Evolutionary conservation across 1,140 invertebrate species (phyloP), one percentile per base, ranked within the genome.

Genomic region (Chrysomallon squamiferum): DNA sequence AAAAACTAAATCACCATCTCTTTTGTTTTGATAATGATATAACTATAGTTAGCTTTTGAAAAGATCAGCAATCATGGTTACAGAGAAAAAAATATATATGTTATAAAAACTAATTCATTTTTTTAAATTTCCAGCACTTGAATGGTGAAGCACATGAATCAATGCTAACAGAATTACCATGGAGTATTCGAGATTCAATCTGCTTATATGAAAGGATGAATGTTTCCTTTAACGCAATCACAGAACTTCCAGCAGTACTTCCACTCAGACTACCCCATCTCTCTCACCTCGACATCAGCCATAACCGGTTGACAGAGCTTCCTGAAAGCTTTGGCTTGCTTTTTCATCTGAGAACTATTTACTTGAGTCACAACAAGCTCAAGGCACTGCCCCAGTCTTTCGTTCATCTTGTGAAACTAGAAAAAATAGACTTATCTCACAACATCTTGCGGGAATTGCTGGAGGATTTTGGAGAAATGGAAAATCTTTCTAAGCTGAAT

Each of bases 241-340:
- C 80, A 18, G 78, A 78, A 32, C 60, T 86, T 7, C 85, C 84
- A 2, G 62, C 69, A 18, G 81, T 84, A 56, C 59, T 86, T 1
- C 84, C 85, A 9, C 71, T 86, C 4, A 72, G 79, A 27, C 65
- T 85, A 11, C 85, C 85, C 7, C 85, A 86, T 63, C 69, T 86
- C 0, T 73, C 70, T 33, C 71, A 76, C 61, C 61, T 86, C 9
- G 77, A 86, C 64, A 70, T 86, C 6, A 85, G 82, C 62, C 71
- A 85, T 62, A 86, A 86, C 60, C 65, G 71, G 29, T 59, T 86
- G 7, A 41, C 66, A 30, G 38, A 32, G 11, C 68, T 86, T 9
- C 85, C 85, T 13, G 75, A 84, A 25, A 84, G 77, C 59, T 80
- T 86, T 66, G 80, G 80, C 9, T 73, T 86, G 6, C 71, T 85